These are phyloP conservation scores for Cynaeus angustus DNA, from an alignment of 2,888 invertebrate species.

Conservation along the genomic window DNA sequence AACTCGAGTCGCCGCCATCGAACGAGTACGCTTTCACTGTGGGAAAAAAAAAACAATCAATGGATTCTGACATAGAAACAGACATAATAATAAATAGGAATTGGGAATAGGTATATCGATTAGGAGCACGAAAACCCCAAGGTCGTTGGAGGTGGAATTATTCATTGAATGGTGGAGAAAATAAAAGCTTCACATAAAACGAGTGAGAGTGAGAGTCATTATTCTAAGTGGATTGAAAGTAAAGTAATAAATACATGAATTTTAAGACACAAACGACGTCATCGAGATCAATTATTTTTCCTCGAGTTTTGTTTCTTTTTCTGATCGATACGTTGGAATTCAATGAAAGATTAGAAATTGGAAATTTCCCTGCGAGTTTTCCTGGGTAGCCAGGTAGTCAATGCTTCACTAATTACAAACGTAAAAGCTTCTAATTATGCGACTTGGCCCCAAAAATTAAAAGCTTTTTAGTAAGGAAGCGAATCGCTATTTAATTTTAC, in stretches of 20 bases:
- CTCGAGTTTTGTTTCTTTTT: conserved; percentile 3
- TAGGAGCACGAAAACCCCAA: conserved; percentile 9
- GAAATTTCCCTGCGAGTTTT: too few relatives aligned
- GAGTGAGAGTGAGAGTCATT: too few relatives aligned
- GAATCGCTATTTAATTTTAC: background rate
- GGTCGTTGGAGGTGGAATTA: conserved; percentile 16
- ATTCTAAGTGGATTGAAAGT: too few relatives aligned
- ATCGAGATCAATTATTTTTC: conserved; percentile 27
- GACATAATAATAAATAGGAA: conserved; percentile 14
- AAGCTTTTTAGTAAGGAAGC: background rate
- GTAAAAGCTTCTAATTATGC: background rate
- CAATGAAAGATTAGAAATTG: background rate
- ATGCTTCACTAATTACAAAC: background rate
- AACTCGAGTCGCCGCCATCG: conserved; percentile 80
- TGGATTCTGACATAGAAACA: conserved; percentile 10
- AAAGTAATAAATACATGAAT: too few relatives aligned
- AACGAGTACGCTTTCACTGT: conserved; percentile 78
- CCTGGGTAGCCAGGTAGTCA: too few relatives aligned
- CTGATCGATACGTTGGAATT: conserved; percentile 5
- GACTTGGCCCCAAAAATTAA: background rate
- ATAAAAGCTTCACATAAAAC: too few relatives aligned
- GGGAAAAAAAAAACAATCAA: conserved; percentile 47
- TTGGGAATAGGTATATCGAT: conserved; percentile 36
- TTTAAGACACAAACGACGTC: too few relatives aligned
- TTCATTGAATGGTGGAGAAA: conserved; percentile 16